phyloP scores from a whole-genome alignment of 30 jellyfish, hydroid and myxozoan genomes.

The Chrysaora quinquecirrha region DNA sequence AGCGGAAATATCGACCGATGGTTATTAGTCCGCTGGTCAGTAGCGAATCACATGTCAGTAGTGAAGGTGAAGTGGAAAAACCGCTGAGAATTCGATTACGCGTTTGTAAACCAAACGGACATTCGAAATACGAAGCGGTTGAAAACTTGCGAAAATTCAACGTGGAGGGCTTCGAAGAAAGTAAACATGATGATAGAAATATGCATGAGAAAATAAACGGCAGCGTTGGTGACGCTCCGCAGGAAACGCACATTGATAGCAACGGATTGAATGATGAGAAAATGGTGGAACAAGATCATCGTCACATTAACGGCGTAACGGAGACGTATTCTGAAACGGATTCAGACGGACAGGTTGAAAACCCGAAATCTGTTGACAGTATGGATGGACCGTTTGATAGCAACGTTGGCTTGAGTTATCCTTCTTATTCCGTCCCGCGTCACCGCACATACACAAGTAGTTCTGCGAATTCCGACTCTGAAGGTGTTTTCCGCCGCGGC shows the following conservation, averaged over 20 bases:
- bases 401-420: slow-evolving; percentile 24
- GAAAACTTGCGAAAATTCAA: neutral
- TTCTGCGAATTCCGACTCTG: slow-evolving; percentile 98
- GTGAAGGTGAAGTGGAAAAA: slow-evolving; percentile 64
- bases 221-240: neutral
- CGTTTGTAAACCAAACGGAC: slow-evolving; percentile 61
- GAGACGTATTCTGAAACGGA: slow-evolving; percentile 69
- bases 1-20: slow-evolving; percentile 84
- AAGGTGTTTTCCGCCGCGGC: slow-evolving; percentile 75
- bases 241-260: neutral
- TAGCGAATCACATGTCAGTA: slow-evolving; percentile 52
- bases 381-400: slow-evolving; percentile 62
- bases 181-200: neutral
- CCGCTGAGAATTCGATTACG: slow-evolving; percentile 44
- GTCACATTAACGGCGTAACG: slow-evolving; percentile 41
- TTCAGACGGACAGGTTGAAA: slow-evolving; percentile 47
- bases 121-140: slow-evolving; percentile 21
- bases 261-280: neutral
- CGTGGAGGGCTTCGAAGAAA: slow-evolving; percentile 11
- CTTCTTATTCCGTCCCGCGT: slow-evolving; percentile 59
- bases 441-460: slow-evolving; percentile 97
- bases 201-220: slow-evolving; percentile 27
- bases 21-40: slow-evolving; percentile 83
- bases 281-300: slow-evolving; percentile 16
- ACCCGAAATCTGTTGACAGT: slow-evolving; percentile 61